Base-by-base conservation (phyloP, 1,140 invertebrate species). In the Lucilia sericata region DNA sequence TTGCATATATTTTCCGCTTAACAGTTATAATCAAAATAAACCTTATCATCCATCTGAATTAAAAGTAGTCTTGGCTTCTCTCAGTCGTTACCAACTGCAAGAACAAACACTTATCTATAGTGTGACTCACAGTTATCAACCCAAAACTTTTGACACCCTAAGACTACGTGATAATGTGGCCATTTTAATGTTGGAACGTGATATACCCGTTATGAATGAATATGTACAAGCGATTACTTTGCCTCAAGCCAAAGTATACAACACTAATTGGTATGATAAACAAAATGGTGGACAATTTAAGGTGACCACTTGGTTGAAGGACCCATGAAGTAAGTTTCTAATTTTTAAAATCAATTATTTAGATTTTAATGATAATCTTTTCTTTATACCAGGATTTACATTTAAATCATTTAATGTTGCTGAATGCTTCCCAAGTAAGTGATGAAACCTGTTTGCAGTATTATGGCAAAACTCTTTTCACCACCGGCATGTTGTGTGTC, bases 131-230 rank as follows among this genome's bases (percentile, higher is more conserved):
- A 84, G 88, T 7, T 85, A 83, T 74, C 86, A 87, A 9, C 88
- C 87, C 17, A 86, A 86, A 34, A 83, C 80, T 0, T 85, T 85
- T 70, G 60, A 84, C 70, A 14, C 81, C 82, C 81, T 86, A 14
- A 84, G 86, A n/a, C 85, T 85, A 42, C 85, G 17, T 65, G 85
- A 84, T 78, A 74, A 84, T 49, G 78, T 90, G 34, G 89, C 88
- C 21, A 87, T 90, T n/a, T 84, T 90, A 1, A 87, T 89, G 88
- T 83, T 90, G 75, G 88, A 88, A 2, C 85, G 86, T 80, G 88
- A 90, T 82, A 85, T 90, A 34, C 85, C 88, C 2, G 14, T 42
- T 19, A 75, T 86, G 17, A 87, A 86, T 82, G 65, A 84, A 0
- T 65, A 75, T 9, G 86, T 90, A 9, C 86, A 87, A 74, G 84